Percentiles rank a stretch among this genome's conserved stretches.
phyloP scores from a whole-genome alignment of 2,888 invertebrate genomes.

The Gari tellinella region DNA sequence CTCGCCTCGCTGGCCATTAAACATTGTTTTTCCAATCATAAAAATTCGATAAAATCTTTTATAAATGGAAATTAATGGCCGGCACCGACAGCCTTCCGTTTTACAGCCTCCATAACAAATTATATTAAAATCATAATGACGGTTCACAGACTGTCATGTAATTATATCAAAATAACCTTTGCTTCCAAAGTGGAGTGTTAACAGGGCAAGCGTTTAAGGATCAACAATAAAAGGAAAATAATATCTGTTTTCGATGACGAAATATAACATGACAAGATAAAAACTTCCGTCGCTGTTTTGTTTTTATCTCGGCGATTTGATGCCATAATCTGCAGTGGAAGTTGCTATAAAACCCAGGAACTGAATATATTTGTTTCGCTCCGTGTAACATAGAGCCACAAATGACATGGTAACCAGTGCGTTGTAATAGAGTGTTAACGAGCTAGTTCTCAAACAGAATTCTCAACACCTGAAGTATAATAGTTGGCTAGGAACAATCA shows the following conservation, averaged over 20 bases:
- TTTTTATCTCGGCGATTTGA: too few species aligned
- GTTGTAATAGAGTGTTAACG: too few species aligned
- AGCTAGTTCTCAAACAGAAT: too few species aligned
- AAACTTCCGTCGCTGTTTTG: too few species aligned
- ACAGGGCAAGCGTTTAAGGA: constrained; percentile 29
- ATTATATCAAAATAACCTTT: constrained; percentile 48
- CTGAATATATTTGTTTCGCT: too few species aligned
- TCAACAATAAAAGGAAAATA: constrained; percentile 28
- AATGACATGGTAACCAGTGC: too few species aligned
- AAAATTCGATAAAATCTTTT: constrained; percentile 42
- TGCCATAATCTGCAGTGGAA: too few species aligned
- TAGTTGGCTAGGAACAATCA: too few species aligned
- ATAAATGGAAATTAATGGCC: constrained; percentile 51
- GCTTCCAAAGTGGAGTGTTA: constrained; percentile 19
- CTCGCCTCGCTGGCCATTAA: not conserved
- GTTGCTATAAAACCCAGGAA: too few species aligned
- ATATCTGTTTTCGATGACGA: constrained; percentile 26
- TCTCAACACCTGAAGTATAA: too few species aligned
- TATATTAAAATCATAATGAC: constrained; percentile 47
- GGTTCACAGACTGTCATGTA: constrained; percentile 23
- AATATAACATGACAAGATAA: constrained; percentile 20
- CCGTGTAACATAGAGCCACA: too few species aligned
- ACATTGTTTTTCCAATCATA: constrained; percentile 23
- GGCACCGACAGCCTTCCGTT: constrained; percentile 37
- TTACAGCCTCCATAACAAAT: constrained; percentile 27